Evolutionary conservation across 2,113 vertebrate genomes (phyloP).

Genomic region (Sorex araneus): DNA sequence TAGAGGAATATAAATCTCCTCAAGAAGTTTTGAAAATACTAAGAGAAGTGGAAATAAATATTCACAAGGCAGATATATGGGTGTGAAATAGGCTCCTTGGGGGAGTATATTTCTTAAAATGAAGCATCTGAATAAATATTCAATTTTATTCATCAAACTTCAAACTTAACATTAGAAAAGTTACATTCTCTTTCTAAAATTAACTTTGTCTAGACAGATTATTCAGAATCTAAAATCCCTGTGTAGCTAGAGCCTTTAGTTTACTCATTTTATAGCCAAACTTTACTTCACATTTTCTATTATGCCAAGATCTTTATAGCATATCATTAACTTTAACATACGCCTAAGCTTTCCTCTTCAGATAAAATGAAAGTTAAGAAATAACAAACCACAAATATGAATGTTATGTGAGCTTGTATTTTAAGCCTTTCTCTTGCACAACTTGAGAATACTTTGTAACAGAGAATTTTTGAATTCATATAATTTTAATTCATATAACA

Average conservation of each 20-base stretch:
- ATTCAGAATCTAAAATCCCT: slow-evolving; percentile 47
- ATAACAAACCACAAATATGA: not conserved
- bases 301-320: slow-evolving; percentile 39
- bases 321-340: slow-evolving; percentile 42
- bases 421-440: not conserved
- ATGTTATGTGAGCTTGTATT: not conserved
- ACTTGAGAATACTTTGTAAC: not conserved
- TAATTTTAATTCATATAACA: not conserved
- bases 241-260: slow-evolving; percentile 28
- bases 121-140: slow-evolving; percentile 8
- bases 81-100: not conserved
- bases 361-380: slow-evolving; percentile 54
- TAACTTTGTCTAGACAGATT: slow-evolving; percentile 59
- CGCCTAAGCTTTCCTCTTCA: not conserved
- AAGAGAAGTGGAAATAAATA: not conserved
- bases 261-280: slow-evolving; percentile 53
- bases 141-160: slow-evolving; percentile 58
- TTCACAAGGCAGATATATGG: not conserved
- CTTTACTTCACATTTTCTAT: slow-evolving; percentile 65
- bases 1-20: not conserved
- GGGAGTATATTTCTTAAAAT: not conserved
- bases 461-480: not conserved
- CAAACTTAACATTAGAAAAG: slow-evolving; percentile 57
- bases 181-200: slow-evolving; percentile 49
- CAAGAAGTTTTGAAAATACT: not conserved